Conservation (phyloP, 1,140 invertebrate species). For the Brachionus angularis region DNA sequence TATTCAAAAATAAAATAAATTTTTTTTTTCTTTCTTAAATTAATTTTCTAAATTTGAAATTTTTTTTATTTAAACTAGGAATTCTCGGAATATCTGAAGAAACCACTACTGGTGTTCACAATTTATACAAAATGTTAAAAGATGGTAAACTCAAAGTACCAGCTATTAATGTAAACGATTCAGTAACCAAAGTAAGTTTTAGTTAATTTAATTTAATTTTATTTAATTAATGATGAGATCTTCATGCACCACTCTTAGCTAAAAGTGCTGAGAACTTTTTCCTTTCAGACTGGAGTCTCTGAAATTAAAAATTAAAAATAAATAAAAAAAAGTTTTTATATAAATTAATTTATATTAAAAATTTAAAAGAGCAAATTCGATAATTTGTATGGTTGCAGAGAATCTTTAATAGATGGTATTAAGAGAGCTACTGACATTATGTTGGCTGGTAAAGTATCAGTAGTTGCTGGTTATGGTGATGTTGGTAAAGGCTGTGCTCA, state of each 20-base stretch:
- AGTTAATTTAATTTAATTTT: not conserved
- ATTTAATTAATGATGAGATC: too few species aligned
- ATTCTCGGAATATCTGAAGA: conserved; percentile 92
- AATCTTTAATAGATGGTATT: conserved; percentile 95
- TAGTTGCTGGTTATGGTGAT: conserved; percentile 97
- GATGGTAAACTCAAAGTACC: conserved; percentile 81
- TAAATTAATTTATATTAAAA: conserved; percentile 48
- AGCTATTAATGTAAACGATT: conserved; percentile 96
- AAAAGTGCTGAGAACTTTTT: not conserved
- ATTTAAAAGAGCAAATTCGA: conserved; percentile 99
- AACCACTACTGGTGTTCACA: conserved; percentile 98
- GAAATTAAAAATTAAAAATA: not conserved
- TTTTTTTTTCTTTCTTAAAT: too few species aligned
- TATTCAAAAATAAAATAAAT: not conserved
- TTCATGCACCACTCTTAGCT: not conserved
- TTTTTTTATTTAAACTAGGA: too few species aligned
- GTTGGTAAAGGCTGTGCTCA: conserved; percentile 98
- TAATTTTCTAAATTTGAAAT: too few species aligned
- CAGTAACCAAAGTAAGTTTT: conserved; percentile 81
- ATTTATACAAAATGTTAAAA: conserved; percentile 90
- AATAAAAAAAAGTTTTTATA: not conserved
- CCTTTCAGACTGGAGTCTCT: not conserved
- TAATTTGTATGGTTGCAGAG: conserved; percentile 95
- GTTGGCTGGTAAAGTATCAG: conserved; percentile 95
- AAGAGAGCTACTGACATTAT: conserved; percentile 96